Evolutionary conservation across 2,113 vertebrate species (phyloP).

Genomic region (Telmatochromis sp.): DNA sequence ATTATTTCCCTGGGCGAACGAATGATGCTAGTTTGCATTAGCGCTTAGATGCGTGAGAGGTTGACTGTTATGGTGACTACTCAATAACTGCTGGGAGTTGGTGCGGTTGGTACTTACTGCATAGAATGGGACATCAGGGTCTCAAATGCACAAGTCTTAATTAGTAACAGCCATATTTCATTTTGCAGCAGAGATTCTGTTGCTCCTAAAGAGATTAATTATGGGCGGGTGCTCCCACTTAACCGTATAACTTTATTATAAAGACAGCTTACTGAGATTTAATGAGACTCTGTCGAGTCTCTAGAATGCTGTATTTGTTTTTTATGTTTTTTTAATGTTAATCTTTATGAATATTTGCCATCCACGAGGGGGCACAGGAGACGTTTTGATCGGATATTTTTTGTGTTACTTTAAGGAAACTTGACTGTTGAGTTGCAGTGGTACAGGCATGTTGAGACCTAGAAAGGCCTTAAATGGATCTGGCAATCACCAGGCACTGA

Average conservation of each 20-base stretch:
- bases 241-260: background rate
- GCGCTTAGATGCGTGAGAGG: background rate
- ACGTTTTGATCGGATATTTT: background rate
- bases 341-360: background rate
- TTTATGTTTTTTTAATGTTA: background rate
- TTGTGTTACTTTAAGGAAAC: conserved; percentile 8
- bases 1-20: conserved; percentile 35
- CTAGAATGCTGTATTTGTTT: background rate
- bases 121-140: conserved; percentile 35
- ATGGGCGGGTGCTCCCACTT: background rate
- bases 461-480: conserved; percentile 65
- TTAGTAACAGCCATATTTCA: conserved; percentile 41
- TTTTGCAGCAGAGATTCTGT: conserved; percentile 29
- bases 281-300: background rate
- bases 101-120: conserved; percentile 41
- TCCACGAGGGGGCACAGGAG: conserved; percentile 1
- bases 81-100: background rate
- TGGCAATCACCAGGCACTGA: conserved; percentile 59
- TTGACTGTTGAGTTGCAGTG: conserved; percentile 37
- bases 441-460: conserved; percentile 33
- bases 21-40: conserved; percentile 18
- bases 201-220: conserved; percentile 26
- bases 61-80: conserved; percentile 6
- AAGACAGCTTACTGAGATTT: background rate
- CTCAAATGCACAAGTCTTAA: conserved; percentile 49